Base-by-base conservation (phyloP, 2,888 invertebrate species). In the Electrophaes corylata region DNA sequence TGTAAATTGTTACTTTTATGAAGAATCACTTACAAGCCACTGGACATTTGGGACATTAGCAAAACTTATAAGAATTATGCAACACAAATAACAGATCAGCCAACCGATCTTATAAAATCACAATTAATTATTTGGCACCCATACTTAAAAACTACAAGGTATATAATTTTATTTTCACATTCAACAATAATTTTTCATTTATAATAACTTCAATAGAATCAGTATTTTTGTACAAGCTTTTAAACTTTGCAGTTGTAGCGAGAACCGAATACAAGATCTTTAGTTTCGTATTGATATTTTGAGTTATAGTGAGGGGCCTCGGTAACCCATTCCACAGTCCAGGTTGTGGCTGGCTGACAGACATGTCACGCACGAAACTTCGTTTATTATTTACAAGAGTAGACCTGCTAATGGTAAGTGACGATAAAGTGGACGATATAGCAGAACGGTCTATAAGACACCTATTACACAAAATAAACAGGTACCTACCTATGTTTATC, bases 1-100 rank as follows among this genome's bases (percentile, higher is more conserved):
- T 63, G 58, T 49, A 60, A 64, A 64, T 40, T 60, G 60, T 67
- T 58, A 62, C 39, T 19, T 45, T 44, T 50, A 43, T 47, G 20
- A 53, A 41, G 43, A 41, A 35, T 52, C 37, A 41, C 40, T 47
- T 40, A 46, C 39, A 53, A 54, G 50, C 50, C 44, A 59, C 19
- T 26, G 46, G 37, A 55, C 33, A 37, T 6, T 55, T 44, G 37
- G 35, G 40, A 37, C 41, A 45, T 53, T 47, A 18, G 44, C 55
- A 55, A 54, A 48, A 49, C 19, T 5, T 37, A 50, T 48, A 58
- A 19, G 46, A 29, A 37, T 33, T 26, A 57, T 31, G 48, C 48
- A 48, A 58, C 52, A 43, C 12, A 47, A 20, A 35, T 35, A 47
- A 47, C 19, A 5, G 12, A 43, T 2, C 5, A 19, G 19, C 33